Evolutionary conservation across 2,797 vertebrate species (phyloP).

Genomic region (Lagocephalus sceleratus): DNA sequence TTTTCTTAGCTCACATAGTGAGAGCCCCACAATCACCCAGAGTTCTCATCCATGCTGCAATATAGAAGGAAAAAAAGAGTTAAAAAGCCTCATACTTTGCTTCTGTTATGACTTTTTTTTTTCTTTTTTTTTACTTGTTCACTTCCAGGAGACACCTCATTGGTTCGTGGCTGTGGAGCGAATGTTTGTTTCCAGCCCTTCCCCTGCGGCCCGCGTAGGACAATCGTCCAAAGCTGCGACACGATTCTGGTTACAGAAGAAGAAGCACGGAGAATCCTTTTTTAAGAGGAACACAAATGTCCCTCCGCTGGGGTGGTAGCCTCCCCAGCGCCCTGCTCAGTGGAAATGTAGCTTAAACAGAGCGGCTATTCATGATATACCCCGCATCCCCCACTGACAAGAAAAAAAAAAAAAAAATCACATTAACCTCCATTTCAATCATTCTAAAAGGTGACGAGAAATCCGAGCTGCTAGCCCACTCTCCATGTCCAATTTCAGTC

Average conservation of each 20-base stretch:
- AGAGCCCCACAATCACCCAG: constrained; percentile 22
- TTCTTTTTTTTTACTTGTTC: not conserved
- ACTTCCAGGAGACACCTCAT: constrained; percentile 4
- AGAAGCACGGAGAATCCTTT: too few species aligned
- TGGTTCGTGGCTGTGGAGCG: constrained; percentile 10
- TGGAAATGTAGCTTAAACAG: too few species aligned
- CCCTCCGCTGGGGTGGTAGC: not conserved
- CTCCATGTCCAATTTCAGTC: constrained; percentile 25
- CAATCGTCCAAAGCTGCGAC: too few species aligned
- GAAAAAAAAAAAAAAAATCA: not conserved
- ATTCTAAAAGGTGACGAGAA: constrained; percentile 26
- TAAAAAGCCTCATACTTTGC: constrained; percentile 5
- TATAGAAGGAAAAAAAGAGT: constrained; percentile 16
- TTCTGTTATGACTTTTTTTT: not conserved
- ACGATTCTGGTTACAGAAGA: too few species aligned
- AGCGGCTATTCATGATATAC: not conserved
- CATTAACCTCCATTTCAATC: constrained; percentile 40
- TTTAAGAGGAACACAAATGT: not conserved
- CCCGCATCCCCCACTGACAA: not conserved
- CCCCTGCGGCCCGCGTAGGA: too few species aligned
- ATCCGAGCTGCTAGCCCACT: constrained; percentile 25
- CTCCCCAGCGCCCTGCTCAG: too few species aligned
- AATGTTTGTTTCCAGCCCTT: too few species aligned
- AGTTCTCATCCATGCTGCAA: constrained; percentile 2
- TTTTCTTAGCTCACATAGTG: not conserved